These are phyloP conservation scores for Tapera naevia DNA, from an alignment of 2,797 vertebrate species.

Conservation along the genomic window DNA sequence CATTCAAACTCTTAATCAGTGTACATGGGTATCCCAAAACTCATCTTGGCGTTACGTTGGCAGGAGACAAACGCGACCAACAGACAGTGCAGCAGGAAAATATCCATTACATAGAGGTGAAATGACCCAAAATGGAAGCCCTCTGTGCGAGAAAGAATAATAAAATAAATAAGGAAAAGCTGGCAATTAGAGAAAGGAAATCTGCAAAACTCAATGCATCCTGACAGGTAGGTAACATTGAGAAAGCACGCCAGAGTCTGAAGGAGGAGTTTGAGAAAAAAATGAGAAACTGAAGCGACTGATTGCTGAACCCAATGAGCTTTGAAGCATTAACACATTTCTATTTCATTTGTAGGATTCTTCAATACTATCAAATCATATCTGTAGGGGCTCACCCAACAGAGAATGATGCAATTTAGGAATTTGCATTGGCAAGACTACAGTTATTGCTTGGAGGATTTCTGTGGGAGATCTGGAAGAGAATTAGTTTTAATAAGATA, in stretches of 20 bases:
- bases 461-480: not conserved
- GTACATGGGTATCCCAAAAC: not conserved
- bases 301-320: not conserved
- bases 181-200: not conserved
- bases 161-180: not conserved
- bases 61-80: not conserved
- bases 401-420: not conserved
- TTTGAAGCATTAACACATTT: not conserved
- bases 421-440: slow-evolving; percentile 1
- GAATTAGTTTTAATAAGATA: slow-evolving; percentile 13
- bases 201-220: not conserved
- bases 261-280: not conserved
- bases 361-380: not conserved
- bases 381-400: not conserved
- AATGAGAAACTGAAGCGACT: not conserved
- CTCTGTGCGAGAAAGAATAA: not conserved
- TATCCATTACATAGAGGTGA: not conserved
- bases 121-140: not conserved
- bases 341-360: not conserved
- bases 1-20: not conserved
- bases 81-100: not conserved
- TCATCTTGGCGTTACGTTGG: not conserved
- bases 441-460: not conserved
- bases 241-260: not conserved
- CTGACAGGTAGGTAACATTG: not conserved